Evolutionary conservation across 2,888 invertebrate species (phyloP), one percentile per base, ranked within the genome.

Genomic region (Orthosia cruda): DNA sequence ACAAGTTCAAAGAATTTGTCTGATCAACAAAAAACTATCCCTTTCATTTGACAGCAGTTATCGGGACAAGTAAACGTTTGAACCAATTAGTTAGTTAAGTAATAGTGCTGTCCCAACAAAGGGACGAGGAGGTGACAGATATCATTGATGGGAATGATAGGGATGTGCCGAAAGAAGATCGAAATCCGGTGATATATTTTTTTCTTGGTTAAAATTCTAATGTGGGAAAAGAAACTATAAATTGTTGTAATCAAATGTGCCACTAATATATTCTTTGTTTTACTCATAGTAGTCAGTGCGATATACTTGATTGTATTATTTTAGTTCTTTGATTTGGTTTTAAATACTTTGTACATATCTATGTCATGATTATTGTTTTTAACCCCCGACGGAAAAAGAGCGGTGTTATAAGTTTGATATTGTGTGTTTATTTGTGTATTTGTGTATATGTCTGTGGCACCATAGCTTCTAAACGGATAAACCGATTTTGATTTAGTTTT

Each of bases 41-140:
- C 52, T 71, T 69, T 83, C 64, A n/a, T 50, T 59, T 67, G 5
- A 85, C 82, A 57, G 69, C 69, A 52, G 61, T 71, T 83, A 66
- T 65, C 65, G 54, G 58, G 65, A 67, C 26, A 57, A 69, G 79
- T 70, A 68, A 81, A 78, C 77, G 71, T 62, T 66, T 77, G 83
- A 55, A 64, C 92, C 94, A 94, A 95, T 95, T 94, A 95, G 93
- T 93, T 92, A 91, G 92, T 91, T 87, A 92, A 94, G 92, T 92
- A 93, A 95, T 92, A 92, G 92, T 79, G 26, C 67, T 80, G 79
- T 77, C 84, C 74, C 84, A 89, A 93, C 92, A 92, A 92, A 91
- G 87, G 80, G 76, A 64, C 49, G 63, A 67, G 84, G 71, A 76
- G 72, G 63, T 78, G 88, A 84, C 82, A 78, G 81, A 79, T 80